A percentile compares a stretch with the other conserved stretches of the same genome.
Evolutionary conservation across 2,797 vertebrate species (phyloP).

Genomic region (Protosalanx chinensis): DNA sequence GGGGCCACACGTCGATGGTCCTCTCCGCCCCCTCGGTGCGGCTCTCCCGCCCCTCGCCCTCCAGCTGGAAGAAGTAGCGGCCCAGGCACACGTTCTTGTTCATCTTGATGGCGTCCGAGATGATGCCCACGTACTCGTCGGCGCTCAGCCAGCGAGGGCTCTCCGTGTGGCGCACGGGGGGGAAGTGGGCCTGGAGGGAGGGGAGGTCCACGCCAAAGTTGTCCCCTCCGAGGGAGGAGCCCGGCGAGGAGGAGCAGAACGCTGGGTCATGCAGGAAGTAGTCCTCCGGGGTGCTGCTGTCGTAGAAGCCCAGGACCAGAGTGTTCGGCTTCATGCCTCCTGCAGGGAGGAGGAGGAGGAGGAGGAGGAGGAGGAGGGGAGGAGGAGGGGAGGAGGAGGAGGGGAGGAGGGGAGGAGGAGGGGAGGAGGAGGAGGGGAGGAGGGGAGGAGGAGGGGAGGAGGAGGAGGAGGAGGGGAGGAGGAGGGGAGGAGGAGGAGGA

Average conservation of each 20-base stretch:
- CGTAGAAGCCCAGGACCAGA: conserved; percentile 86
- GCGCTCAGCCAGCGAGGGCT: conserved; percentile 76
- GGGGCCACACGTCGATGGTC: conserved; percentile 88
- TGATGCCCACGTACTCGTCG: conserved; percentile 84
- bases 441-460: no score
- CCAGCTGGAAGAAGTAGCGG: conserved; percentile 80
- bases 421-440: no score
- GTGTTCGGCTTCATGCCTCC: conserved; percentile 95
- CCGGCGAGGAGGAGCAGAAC: conserved; percentile 68
- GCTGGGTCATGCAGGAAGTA: conserved; percentile 84
- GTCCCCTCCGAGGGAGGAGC: conserved; percentile 61
- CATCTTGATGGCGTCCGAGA: conserved; percentile 90
- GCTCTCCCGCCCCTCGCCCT: conserved; percentile 67
- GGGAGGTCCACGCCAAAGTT: conserved; percentile 81
- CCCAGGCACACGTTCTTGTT: conserved; percentile 88
- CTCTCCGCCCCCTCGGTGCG: conserved; percentile 63
- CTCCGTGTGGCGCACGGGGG: conserved; percentile 78
- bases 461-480: no score
- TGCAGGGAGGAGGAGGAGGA: conserved; percentile 39
- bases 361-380: no score
- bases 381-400: no score
- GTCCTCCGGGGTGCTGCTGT: conserved; percentile 82
- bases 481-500: no score
- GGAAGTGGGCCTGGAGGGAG: conserved; percentile 84
- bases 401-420: no score